Evolutionary conservation across 1,140 invertebrate genomes (phyloP).

Genomic region (Tetramorium simillimum): DNA sequence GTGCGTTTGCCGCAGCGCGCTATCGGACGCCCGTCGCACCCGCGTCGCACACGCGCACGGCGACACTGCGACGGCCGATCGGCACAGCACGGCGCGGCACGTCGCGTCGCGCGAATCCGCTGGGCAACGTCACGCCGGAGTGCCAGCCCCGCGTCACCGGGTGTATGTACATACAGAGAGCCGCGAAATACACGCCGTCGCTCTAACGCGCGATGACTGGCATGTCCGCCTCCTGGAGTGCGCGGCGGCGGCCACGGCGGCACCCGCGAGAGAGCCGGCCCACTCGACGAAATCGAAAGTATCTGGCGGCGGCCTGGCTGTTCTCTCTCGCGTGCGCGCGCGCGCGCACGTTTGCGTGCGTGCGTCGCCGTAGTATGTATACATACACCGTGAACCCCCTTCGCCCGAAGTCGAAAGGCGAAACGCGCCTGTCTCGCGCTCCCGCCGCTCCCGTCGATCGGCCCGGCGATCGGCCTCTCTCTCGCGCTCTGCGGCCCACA

Average conservation of each 20-base stretch:
- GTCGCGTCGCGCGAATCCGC: background rate
- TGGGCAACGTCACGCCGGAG: too few relatives aligned
- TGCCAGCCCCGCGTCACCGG: too few relatives aligned
- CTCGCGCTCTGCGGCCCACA: background rate
- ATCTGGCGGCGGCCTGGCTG: slow-evolving; percentile 1
- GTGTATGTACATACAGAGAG: too few relatives aligned
- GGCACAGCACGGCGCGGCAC: background rate
- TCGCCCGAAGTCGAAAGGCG: slow-evolving; percentile 61
- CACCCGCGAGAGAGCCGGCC: slow-evolving; percentile 31
- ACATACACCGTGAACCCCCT: slow-evolving; percentile 40
- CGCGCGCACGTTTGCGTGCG: slow-evolving; percentile 45
- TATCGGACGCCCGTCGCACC: background rate
- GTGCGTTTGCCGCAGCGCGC: background rate
- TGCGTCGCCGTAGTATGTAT: background rate
- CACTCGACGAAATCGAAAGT: slow-evolving; percentile 72
- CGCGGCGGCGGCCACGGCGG: slow-evolving; percentile 24
- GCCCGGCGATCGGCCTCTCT: slow-evolving; percentile 37
- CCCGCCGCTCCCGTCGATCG: background rate
- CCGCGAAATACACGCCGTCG: slow-evolving; percentile 22
- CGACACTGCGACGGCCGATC: background rate
- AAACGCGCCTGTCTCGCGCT: slow-evolving; percentile 66
- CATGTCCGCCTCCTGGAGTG: slow-evolving; percentile 49
- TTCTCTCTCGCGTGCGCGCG: slow-evolving; percentile 53
- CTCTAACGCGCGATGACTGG: slow-evolving; percentile 53
- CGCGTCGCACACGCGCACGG: background rate